A percentile compares a stretch with the other conserved stretches of the same genome.
These are phyloP conservation scores for Geotrupes spiniger DNA, from an alignment of 2,888 invertebrate species.

Conservation along the genomic window DNA sequence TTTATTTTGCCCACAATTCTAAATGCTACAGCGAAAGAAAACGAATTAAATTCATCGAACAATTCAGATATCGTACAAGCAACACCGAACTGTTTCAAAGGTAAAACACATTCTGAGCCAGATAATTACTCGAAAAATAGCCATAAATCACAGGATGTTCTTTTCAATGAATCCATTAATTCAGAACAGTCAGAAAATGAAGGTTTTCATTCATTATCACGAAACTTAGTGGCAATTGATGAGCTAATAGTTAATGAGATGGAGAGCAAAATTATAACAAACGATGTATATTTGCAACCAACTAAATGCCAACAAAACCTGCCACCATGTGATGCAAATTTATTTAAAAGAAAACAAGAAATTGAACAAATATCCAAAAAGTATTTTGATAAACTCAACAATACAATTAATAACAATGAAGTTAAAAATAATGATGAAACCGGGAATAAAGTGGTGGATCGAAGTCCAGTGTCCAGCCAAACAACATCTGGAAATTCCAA, in stretches of 20 bases:
- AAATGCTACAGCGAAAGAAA: background rate
- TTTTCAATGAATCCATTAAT: background rate
- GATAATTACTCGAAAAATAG: background rate
- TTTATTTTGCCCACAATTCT: background rate
- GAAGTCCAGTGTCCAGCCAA: conserved; percentile 3
- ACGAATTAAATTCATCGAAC: conserved; percentile 11
- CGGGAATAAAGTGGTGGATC: too few species aligned
- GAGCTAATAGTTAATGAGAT: background rate
- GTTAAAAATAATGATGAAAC: too few species aligned
- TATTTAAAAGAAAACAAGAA: background rate
- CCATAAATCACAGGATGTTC: too few species aligned
- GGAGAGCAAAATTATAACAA: too few species aligned
- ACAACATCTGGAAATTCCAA: conserved; percentile 7
- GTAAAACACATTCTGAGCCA: background rate
- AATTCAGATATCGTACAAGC: conserved; percentile 6
- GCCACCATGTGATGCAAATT: background rate
- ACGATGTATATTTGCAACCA: conserved; percentile 20
- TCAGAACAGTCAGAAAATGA: background rate
- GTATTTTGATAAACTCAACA: background rate
- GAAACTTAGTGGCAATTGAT: background rate
- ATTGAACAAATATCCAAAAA: too few species aligned
- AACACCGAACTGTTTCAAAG: conserved; percentile 5
- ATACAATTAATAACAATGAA: background rate
- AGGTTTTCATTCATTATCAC: conserved; percentile 7
- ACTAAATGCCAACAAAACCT: conserved; percentile 21